Evolutionary conservation across 2,113 vertebrate species (phyloP), one percentile per base, ranked within the genome.

Genomic region (Callorhinus ursinus): DNA sequence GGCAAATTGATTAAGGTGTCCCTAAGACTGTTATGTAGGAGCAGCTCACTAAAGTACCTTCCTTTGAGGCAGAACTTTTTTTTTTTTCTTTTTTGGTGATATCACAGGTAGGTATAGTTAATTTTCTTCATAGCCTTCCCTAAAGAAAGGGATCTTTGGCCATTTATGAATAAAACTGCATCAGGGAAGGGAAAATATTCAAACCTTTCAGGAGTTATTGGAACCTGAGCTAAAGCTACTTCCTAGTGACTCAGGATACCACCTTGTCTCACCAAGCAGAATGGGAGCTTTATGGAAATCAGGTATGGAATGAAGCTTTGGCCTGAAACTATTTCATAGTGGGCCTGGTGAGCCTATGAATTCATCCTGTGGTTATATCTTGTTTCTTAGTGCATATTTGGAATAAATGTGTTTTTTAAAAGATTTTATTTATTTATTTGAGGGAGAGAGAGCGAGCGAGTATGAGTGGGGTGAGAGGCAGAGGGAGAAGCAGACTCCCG

Each of bases 91-190:
- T 72, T 72, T 21, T 10, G 22, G 36, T 74, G 12, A 18, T 72
- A 61, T 82, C 39, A 87, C 65, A 61, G 49, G 31, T 94, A 77
- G 36, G 33, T 85, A 24, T n/a, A 72, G 28, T 85, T 76, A 69
- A 74, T 83, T 95, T 93, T 90, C 61, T 93, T 90, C 33, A 26
- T 86, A 71, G 14, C 24, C 36, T 96, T 97, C 36, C 42, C 19
- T 79, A 69, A 97, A 90, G 57, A 72, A 97, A 77, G 18, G 31
- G 31, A 63, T n/a, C 9, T 95, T 88, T 46, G 63, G 28, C 33
- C n/a, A 46, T 69, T 74, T 76, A 49, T 4, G 19, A 92, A 11
- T 49, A 19, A 91, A 77, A 49, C 31, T 90, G 4, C 22, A 77
- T 72, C 26, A 88, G 36, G 55, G 42, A 97, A 85, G 71, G 51